Evolutionary conservation across 2,888 invertebrate species (phyloP), one percentile per base, ranked within the genome.

Genomic region (Tipula lateralis): DNA sequence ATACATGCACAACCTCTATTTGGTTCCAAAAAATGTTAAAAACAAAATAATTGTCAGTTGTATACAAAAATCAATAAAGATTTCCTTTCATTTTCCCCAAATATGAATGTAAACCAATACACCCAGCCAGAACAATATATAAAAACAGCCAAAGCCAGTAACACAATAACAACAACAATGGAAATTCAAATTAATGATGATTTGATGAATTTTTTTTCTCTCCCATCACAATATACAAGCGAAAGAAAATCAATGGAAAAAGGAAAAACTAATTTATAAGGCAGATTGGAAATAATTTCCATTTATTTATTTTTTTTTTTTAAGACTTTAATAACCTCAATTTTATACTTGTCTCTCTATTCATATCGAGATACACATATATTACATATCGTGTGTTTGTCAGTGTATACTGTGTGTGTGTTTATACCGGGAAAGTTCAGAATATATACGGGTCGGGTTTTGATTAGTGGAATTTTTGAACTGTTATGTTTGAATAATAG

Each of bases 281-380:
- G 66, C 66, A 66, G 66, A 66, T 66, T 66, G 66, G 66, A 24
- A 66, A 66, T 66, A 66, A 66, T 66, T 66, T 66, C 66, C 66
- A 66, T 66, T 66, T 9, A 66, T n/a, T n/a, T n/a, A 66, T 9
- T 66, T 66, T 66, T 66, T 66, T 66, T 66, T 66, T 66, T 66
- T 66, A 66, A 66, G 66, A 66, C 66, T 66, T 66, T 66, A 66
- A 66, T 66, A 66, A 66, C 66, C 66, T 66, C 66, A 66, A 66
- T 66, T 66, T 66, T 7, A 66, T 66, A 24, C 66, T 66, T 66
- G 24, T 66, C 66, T 66, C 66, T 66, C 66, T 66, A 66, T 19
- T 24, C 24, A 66, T 39, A 13, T 39, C 39, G 39, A 32, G 9
- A 39, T 39, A 13, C 24, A 24, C 24, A 7, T 50, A 16, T 50